Evolutionary conservation across 2,888 invertebrate genomes (phyloP), one percentile per base, ranked within the genome.

Genomic region (Drosophila picticornis): DNA sequence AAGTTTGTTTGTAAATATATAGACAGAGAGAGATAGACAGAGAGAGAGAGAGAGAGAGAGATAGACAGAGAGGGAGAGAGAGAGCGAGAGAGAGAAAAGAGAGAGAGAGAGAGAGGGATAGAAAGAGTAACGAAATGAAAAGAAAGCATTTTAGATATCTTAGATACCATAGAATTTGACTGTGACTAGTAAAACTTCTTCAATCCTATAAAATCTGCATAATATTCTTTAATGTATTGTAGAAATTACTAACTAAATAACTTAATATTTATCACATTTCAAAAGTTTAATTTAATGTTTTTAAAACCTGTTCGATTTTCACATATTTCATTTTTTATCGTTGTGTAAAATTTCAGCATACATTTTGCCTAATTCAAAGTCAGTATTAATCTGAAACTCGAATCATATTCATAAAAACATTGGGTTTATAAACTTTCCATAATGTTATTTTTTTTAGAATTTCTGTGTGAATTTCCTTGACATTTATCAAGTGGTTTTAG

Each of bases 1-100:
- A 16, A 6, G 38, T 65, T 67, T 85, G 80, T 85, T 88, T 80
- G 77, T 68, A 73, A 85, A 77, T 64, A 88, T 48, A 81, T 52
- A 56, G 55, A 72, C 66, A 80, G 55, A 72, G 64, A 51, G 48
- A 22, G 22, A 22, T 7, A 52, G n/a, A 19, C 1, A 1, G 16
- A 7, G 1, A 40, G 9, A 34, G 50, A n/a, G 10, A 22, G 29
- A 13, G 7, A 29, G 0, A 52, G 7, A 19, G 48, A n/a, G 51
- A 9, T 4, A 19, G 29, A 57, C 0, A 34, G 4, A 34, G 4
- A 4, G 13, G 4, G 2, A 10, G n/a, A 19, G 2, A n/a, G 1
- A 43, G 1, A n/a, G n/a, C 11, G 1, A 11, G n/a, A n/a, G 1
- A 13, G 1, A 43, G 43, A 22, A n/a, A n/a, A n/a, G n/a, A 19